These are phyloP conservation scores for Hippocampus mohnikei DNA, from an alignment of 2,113 vertebrate species.

Conservation along the genomic window DNA sequence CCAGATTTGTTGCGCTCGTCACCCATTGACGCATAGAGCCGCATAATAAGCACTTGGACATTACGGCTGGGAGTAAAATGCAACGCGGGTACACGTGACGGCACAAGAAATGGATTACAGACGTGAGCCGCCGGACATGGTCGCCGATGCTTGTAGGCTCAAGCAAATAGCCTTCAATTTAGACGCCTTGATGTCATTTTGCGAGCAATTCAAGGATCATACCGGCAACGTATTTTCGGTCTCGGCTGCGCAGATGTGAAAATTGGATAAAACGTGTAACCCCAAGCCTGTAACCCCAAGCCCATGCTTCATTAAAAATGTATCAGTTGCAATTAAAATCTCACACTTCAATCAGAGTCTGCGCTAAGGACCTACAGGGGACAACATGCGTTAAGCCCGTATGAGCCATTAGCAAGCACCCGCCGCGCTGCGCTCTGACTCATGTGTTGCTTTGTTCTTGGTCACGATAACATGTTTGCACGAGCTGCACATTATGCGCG, in stretches of 20 bases:
- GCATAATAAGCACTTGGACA: conserved; percentile 18
- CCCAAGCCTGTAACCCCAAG: too few species aligned
- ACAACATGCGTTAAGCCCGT: neutral
- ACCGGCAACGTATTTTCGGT: neutral
- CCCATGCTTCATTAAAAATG: conserved; percentile 4
- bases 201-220: neutral
- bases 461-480: neutral
- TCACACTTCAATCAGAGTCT: conserved; percentile 1
- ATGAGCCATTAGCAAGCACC: neutral
- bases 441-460: neutral
- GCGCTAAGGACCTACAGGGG: neutral
- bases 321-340: conserved; percentile 5
- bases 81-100: neutral
- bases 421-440: neutral
- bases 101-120: neutral
- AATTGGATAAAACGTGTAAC: conserved; percentile 1
- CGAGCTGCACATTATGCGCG: neutral
- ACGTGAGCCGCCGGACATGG: neutral
- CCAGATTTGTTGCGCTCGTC: conserved; percentile 15
- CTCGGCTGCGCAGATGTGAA: neutral
- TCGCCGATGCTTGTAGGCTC: neutral
- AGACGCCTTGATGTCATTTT: neutral
- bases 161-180: neutral
- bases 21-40: conserved; percentile 7
- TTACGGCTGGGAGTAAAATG: conserved; percentile 7